Evolutionary conservation across 2,113 vertebrate species (phyloP).

Genomic region (Anguilla rostrata): DNA sequence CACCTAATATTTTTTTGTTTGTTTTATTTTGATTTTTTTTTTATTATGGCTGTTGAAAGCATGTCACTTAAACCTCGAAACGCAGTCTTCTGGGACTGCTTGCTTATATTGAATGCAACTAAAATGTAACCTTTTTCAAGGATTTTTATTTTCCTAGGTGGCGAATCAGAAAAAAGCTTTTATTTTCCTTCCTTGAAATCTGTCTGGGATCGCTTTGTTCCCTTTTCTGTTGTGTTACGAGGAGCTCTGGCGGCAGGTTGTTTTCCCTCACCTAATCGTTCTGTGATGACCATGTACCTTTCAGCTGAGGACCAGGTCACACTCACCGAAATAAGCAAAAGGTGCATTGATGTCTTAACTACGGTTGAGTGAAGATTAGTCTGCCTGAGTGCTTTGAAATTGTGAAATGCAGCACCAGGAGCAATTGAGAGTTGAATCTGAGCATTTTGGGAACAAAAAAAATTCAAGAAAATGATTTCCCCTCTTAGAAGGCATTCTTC

Average conservation of each 20-base stretch:
- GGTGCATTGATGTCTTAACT: neutral
- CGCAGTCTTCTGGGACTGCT: neutral
- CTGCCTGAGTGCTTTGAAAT: neutral
- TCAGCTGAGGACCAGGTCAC: neutral
- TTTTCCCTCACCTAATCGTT: neutral
- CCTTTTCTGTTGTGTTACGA: neutral
- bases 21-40: too few relatives aligned
- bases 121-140: neutral
- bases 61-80: constrained; percentile 2
- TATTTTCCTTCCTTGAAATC: neutral
- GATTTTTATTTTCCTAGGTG: neutral
- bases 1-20: neutral
- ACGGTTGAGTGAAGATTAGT: neutral
- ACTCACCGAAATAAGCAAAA: neutral
- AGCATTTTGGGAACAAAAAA: neutral
- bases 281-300: neutral
- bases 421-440: neutral
- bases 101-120: constrained; percentile 2
- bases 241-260: neutral
- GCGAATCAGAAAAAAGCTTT: neutral
- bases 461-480: neutral
- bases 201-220: constrained; percentile 1
- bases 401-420: too few relatives aligned
- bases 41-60: neutral
- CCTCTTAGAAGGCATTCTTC: neutral